These are phyloP conservation scores for Drosophila prosaltans DNA, from an alignment of 1,140 invertebrate species.

Conservation along the genomic window DNA sequence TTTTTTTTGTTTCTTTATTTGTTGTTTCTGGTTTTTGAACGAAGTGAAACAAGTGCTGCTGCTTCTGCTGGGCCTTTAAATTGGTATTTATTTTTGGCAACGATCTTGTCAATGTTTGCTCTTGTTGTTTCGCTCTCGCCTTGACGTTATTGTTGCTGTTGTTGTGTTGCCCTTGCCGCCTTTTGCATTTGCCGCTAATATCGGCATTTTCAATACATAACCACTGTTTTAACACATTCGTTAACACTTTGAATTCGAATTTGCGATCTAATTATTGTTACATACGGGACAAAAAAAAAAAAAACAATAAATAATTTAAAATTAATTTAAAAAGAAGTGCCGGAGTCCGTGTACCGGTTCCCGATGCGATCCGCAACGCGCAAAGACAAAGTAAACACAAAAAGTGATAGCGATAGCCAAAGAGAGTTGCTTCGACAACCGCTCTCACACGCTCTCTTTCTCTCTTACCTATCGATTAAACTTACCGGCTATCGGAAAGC, in stretches of 20 bases:
- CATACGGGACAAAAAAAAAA: neutral
- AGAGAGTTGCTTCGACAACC: neutral
- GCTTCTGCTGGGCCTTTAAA: conserved; percentile 18
- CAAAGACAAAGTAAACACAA: conserved; percentile 14
- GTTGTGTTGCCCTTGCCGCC: conserved; percentile 42
- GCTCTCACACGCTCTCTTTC: neutral
- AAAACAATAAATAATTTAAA: conserved; percentile 4
- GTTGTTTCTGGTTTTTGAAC: conserved; percentile 12
- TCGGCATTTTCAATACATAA: conserved; percentile 48
- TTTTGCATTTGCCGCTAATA: conserved; percentile 41
- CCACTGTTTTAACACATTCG: conserved; percentile 4
- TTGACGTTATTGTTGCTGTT: conserved; percentile 22
- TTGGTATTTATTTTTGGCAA: conserved; percentile 43
- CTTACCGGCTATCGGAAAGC: neutral
- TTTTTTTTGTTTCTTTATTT: conserved; percentile 3
- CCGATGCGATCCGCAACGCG: conserved; percentile 15
- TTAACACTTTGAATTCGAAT: neutral
- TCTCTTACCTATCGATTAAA: neutral
- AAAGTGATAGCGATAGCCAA: neutral
- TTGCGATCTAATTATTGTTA: neutral
- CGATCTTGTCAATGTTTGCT: conserved; percentile 7
- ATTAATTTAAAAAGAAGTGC: conserved; percentile 11
- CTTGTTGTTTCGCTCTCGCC: conserved; percentile 16
- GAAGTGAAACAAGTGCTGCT: conserved; percentile 35
- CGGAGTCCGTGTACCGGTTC: conserved; percentile 7